Evolutionary conservation across 92 coral and sea anemone genomes (phyloP), one percentile per base, ranked within the genome.

Genomic region (Micromussa lordhowensis): DNA sequence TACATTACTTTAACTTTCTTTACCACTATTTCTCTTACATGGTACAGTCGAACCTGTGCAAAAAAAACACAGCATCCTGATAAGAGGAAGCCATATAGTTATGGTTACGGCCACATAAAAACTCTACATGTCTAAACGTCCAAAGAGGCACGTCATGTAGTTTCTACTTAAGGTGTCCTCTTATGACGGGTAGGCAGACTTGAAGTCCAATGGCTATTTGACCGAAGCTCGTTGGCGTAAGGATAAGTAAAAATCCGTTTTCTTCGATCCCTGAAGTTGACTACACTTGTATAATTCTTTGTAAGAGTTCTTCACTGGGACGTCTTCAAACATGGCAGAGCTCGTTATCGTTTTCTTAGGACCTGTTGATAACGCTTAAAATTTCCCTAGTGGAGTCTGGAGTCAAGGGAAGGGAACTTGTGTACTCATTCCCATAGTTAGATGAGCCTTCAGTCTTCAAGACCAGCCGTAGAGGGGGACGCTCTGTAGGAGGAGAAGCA

Each of bases 331-430:
- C 2, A 13, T 64, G 9, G 69, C 30, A 6, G 22, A 24, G 30
- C 6, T 63, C 2, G 17, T 28, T 66, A 28, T 26, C 51, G 32
- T 8, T 32, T 17, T 35, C 34, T 61, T 34, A 81, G 1, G 73
- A 81, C 29, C 74, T 81, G 82, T 76, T 71, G 44, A 91, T 87
- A 26, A 85, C 93, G 10, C 83, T 87, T 12, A 91, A 80, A 44
- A 91, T 92, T 64, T 88, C 94, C 88, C 89, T 53, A 8, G 94
- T 85, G 57, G 92, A 88, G 73, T 92, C 94, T 38, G 94, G 94
- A 18, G 94, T 92, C 48, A 92, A 88, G 28, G 94, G 94, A 14
- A 89, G 91, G n/a, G 91, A 72, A 6, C 76, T 12, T 14, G 72
- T 21, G 76, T 53, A 81, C 34, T 79, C 90, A n/a, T 55, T 71